phyloP scores from a whole-genome alignment of 1,140 invertebrate species.

The Augochlora pura region DNA sequence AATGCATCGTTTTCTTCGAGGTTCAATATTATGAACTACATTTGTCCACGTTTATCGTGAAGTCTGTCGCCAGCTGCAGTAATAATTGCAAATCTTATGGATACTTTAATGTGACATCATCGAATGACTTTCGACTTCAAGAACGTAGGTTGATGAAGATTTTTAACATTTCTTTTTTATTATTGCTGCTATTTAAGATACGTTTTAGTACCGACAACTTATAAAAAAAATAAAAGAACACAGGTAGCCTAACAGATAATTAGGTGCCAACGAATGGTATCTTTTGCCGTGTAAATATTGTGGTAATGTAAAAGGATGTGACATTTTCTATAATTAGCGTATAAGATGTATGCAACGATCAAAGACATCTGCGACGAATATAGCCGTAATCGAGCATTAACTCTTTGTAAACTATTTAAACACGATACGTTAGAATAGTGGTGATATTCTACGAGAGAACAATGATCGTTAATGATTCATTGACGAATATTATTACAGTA shows the following conservation, averaged over 20 bases:
- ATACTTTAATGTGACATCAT: not conserved
- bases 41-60: conserved; percentile 24
- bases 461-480: conserved; percentile 13
- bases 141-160: conserved; percentile 15
- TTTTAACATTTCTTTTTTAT: conserved; percentile 27
- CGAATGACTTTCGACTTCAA: not conserved
- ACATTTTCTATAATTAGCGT: conserved; percentile 60
- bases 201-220: conserved; percentile 17
- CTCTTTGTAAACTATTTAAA: conserved; percentile 58
- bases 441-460: conserved; percentile 1
- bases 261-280: conserved; percentile 44
- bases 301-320: conserved; percentile 33
- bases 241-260: conserved; percentile 56
- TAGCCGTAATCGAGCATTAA: conserved; percentile 40
- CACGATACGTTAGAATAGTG: conserved; percentile 27
- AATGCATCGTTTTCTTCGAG: conserved; percentile 10
- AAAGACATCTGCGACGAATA: conserved; percentile 51
- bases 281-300: conserved; percentile 55
- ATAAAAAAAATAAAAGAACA: conserved; percentile 7
- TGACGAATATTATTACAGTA: conserved; percentile 23
- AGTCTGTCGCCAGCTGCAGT: conserved; percentile 3
- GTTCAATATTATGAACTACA: conserved; percentile 21
- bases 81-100: conserved; percentile 1
- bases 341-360: conserved; percentile 63
- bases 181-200: conserved; percentile 44